Percentiles rank a stretch among this genome's conserved stretches.
Evolutionary conservation across 1,140 invertebrate genomes (phyloP).

Genomic region (Radopholus similis): DNA sequence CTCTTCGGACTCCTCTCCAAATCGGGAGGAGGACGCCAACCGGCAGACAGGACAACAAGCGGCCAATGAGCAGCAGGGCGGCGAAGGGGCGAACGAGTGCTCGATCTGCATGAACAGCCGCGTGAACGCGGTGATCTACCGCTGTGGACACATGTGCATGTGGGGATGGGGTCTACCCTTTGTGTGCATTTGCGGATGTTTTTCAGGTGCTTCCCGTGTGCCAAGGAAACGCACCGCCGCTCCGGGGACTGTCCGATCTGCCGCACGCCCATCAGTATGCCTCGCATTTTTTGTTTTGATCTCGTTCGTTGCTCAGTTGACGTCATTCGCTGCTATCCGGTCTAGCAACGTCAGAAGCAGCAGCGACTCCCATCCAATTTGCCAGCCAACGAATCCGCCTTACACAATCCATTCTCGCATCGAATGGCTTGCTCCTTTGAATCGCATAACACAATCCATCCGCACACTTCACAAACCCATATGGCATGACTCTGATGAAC

Average conservation of each 20-base stretch:
- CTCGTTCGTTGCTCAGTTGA: conserved; percentile 1
- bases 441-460: too few species aligned
- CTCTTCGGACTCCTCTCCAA: conserved; percentile 13
- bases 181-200: background rate
- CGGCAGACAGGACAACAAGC: background rate
- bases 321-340: conserved; percentile 21
- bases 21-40: background rate
- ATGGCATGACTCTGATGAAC: too few species aligned
- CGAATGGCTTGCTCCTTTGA: too few species aligned
- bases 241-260: conserved; percentile 34
- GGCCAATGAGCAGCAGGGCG: conserved; percentile 6
- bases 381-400: too few species aligned
- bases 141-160: conserved; percentile 38
- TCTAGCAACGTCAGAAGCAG: background rate
- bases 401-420: too few species aligned
- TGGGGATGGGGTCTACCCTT: background rate
- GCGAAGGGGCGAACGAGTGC: conserved; percentile 18
- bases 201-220: conserved; percentile 29
- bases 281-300: background rate
- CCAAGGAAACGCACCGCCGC: conserved; percentile 32
- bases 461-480: too few species aligned
- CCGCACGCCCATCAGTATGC: conserved; percentile 28
- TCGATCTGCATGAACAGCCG: conserved; percentile 35
- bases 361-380: too few species aligned
- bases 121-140: conserved; percentile 25